Evolutionary conservation across 2,888 invertebrate genomes (phyloP).

Genomic region (Venusia cambrica): DNA sequence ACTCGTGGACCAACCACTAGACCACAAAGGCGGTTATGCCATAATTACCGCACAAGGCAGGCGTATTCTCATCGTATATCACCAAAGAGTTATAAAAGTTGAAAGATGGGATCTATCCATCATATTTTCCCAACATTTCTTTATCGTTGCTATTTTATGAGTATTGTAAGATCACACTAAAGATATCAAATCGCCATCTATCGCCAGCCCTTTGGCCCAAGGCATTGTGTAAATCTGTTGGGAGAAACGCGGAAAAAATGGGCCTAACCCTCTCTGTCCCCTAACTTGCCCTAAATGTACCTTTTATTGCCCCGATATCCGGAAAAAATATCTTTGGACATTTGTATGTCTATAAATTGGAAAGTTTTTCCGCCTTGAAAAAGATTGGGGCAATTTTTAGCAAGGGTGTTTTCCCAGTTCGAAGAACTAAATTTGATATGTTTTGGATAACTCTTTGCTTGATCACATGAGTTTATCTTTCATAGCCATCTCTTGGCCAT

Average conservation of each 20-base stretch:
- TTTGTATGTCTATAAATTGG: slow-evolving; percentile 26
- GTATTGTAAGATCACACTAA: slow-evolving; percentile 50
- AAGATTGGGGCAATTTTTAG: no score
- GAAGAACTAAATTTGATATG: no score
- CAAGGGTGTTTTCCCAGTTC: no score
- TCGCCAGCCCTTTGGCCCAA: slow-evolving; percentile 39
- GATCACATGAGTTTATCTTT: no score
- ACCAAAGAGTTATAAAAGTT: no score
- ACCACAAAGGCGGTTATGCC: no score
- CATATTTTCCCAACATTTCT: slow-evolving; percentile 24
- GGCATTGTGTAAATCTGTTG: slow-evolving; percentile 63
- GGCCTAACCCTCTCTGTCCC: slow-evolving; percentile 27
- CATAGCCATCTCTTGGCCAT: no score
- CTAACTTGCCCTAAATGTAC: slow-evolving; percentile 28
- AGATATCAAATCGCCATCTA: slow-evolving; percentile 57
- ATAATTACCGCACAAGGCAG: no score
- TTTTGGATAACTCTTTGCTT: no score
- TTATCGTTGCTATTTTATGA: slow-evolving; percentile 40
- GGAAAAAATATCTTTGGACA: slow-evolving; percentile 23
- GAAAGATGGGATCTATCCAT: slow-evolving; percentile 27
- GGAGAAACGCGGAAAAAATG: slow-evolving; percentile 53
- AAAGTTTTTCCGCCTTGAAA: slow-evolving; percentile 18
- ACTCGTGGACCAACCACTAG: no score
- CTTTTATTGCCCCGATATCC: slow-evolving; percentile 27
- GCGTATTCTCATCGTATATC: no score